A percentile compares a stretch with the other conserved stretches of the same genome.
Conservation (phyloP, 2,888 invertebrate species). For the Rambutsinella grinnellia region DNA sequence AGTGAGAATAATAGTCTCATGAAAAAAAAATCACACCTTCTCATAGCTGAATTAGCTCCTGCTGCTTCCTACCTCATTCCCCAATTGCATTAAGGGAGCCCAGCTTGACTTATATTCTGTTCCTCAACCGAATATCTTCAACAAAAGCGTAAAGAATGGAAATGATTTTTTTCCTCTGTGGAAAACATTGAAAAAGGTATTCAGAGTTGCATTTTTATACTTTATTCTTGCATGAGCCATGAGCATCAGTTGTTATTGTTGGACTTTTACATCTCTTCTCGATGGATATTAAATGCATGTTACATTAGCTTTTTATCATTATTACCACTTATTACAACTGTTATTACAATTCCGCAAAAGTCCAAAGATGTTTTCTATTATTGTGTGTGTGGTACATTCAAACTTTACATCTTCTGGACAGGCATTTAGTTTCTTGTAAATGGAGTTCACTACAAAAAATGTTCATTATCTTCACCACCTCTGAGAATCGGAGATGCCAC, state of each 20-base stretch:
- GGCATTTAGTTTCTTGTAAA: too few relatives aligned
- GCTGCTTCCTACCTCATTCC: neutral
- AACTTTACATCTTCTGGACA: too few relatives aligned
- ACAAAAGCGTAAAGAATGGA: too few relatives aligned
- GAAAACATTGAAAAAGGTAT: too few relatives aligned
- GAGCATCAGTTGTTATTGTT: neutral
- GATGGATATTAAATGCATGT: conserved; percentile 27
- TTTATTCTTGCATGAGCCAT: too few relatives aligned
- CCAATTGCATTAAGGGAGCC: neutral
- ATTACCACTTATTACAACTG: conserved; percentile 44
- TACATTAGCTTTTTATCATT: conserved; percentile 25
- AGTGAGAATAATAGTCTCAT: too few relatives aligned
- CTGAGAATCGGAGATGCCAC: conserved; percentile 20
- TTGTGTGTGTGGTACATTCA: conserved; percentile 27
- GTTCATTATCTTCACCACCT: conserved; percentile 1
- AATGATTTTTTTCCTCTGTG: too few relatives aligned
- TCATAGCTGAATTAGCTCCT: neutral
- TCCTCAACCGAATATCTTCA: too few relatives aligned
- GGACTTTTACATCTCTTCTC: neutral
- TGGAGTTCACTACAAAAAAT: too few relatives aligned
- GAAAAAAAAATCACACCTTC: too few relatives aligned
- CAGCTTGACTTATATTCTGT: too few relatives aligned
- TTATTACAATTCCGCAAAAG: conserved; percentile 28
- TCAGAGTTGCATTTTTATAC: too few relatives aligned
- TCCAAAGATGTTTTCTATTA: conserved; percentile 13